A percentile compares a stretch with the other conserved stretches of the same genome.
Conservation (phyloP, 2,797 vertebrate genomes). For the Neosilurus hyrtlii region DNA sequence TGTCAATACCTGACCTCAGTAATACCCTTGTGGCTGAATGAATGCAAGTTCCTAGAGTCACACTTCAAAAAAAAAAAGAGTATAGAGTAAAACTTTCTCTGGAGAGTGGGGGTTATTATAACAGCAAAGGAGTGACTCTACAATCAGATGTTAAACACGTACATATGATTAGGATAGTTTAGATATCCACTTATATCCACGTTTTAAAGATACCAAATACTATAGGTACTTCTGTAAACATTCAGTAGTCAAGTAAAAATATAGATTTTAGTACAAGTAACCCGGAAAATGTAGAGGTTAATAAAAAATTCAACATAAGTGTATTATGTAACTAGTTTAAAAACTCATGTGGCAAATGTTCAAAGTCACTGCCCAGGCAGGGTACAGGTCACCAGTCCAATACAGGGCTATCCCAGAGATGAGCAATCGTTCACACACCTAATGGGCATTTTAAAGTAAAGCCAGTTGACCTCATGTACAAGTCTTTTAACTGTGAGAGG, state of each 20-base stretch:
- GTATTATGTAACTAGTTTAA: not conserved
- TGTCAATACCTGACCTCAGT: not conserved
- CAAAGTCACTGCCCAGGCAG: too few species aligned
- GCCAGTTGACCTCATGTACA: too few species aligned
- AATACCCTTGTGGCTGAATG: not conserved
- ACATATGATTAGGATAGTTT: not conserved
- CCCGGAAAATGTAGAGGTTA: too few species aligned
- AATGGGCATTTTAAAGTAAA: too few species aligned
- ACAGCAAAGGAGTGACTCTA: not conserved
- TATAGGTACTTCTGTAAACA: not conserved
- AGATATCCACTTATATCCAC: not conserved
- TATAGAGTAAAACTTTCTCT: not conserved
- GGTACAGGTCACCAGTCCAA: too few species aligned
- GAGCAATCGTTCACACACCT: too few species aligned
- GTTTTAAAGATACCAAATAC: too few species aligned
- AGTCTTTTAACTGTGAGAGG: too few species aligned
- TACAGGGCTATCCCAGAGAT: too few species aligned
- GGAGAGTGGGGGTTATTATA: not conserved
- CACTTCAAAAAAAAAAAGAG: not conserved
- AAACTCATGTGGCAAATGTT: not conserved
- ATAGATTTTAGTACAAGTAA: not conserved
- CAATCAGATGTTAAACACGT: not conserved
- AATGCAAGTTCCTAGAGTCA: not conserved
- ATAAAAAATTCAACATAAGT: not conserved
- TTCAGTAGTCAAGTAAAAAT: not conserved